Evolutionary conservation across 2,113 vertebrate species (phyloP).

Genomic region (Hystrix cristata): DNA sequence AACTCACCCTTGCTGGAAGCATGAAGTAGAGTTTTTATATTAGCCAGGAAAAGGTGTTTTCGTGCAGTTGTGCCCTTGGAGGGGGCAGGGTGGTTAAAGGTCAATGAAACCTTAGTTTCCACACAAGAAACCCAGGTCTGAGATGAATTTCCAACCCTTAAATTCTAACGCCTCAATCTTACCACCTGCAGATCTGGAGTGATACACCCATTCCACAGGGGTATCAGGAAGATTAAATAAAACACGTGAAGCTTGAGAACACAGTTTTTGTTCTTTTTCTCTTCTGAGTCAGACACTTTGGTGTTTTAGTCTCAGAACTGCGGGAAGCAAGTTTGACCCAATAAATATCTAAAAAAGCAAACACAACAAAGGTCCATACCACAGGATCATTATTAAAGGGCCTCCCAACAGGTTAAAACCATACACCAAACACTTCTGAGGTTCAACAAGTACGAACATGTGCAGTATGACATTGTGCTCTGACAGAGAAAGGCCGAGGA

Average conservation of each 20-base stretch:
- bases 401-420: not conserved
- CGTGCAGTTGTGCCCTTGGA: not conserved
- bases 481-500: not conserved
- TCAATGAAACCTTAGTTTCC: not conserved
- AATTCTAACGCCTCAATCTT: not conserved
- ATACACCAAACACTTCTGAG: not conserved
- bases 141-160: not conserved
- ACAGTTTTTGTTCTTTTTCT: not conserved
- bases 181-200: not conserved
- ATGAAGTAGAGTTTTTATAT: not conserved
- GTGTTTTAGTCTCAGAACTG: not conserved
- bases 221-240: not conserved
- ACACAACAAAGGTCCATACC: not conserved
- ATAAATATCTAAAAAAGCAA: not conserved
- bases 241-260: not conserved
- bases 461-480: not conserved
- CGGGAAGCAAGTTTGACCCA: not conserved
- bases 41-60: not conserved
- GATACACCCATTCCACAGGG: not conserved
- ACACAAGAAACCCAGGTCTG: not conserved
- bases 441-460: not conserved
- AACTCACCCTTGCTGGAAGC: not conserved
- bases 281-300: not conserved
- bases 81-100: not conserved
- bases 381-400: not conserved